Percentiles rank a stretch among this genome's conserved stretches.
Evolutionary conservation across 2,113 vertebrate species (phyloP).

Genomic region (Canis aureus): DNA sequence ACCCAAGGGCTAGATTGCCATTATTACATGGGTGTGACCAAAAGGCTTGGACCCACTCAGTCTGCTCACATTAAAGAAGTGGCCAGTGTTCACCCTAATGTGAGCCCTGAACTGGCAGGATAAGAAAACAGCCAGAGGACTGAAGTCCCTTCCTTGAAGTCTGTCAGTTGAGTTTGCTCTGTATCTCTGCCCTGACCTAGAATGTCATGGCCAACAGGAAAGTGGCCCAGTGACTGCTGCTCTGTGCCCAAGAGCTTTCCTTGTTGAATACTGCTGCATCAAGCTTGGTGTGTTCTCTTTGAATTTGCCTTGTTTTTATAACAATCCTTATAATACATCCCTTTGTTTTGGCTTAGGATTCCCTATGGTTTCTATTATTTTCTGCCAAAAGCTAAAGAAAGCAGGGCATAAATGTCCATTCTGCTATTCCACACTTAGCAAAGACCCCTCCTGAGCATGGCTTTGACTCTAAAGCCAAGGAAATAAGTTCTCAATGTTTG

Average conservation of each 20-base stretch:
- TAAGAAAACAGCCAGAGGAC: neutral
- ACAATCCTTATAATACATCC: neutral
- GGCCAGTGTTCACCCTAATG: neutral
- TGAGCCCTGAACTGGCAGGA: neutral
- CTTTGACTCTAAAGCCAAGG: neutral
- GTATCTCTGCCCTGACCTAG: neutral
- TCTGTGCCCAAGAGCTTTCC: neutral
- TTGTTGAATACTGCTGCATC: too few relatives aligned
- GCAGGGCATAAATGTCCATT: neutral
- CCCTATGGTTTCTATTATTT: neutral
- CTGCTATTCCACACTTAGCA: neutral
- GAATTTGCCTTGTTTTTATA: neutral
- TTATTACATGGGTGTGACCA: neutral
- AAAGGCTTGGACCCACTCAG: neutral
- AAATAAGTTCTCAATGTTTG: neutral
- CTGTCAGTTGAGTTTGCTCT: slow-evolving; percentile 3
- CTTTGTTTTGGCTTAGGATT: neutral
- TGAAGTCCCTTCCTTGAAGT: neutral
- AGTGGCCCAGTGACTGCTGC: too few relatives aligned
- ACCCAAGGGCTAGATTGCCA: neutral
- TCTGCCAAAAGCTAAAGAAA: neutral
- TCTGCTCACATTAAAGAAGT: neutral
- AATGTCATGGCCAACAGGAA: neutral
- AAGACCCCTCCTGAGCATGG: neutral
- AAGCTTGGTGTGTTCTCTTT: neutral